Evolutionary conservation across 2,888 invertebrate species (phyloP).

Genomic region (Gari tellinella): DNA sequence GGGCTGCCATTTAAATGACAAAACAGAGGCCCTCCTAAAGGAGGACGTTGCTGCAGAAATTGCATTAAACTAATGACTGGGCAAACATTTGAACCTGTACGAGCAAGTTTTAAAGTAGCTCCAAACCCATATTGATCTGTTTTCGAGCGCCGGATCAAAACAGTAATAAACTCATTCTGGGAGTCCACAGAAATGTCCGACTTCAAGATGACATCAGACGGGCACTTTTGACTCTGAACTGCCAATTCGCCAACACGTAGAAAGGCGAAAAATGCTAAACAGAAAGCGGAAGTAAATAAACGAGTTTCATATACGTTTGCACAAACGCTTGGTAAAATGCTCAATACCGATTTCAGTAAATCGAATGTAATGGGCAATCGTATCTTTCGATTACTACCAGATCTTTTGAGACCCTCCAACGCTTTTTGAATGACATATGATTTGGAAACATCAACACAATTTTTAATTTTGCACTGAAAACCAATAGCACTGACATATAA

Average conservation of each 20-base stretch:
- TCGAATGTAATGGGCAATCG: conserved; percentile 1
- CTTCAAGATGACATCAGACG: neutral
- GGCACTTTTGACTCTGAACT: neutral
- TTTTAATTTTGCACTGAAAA: conserved; percentile 5
- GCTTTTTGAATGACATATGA: neutral
- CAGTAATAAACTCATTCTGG: neutral
- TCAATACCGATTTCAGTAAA: neutral
- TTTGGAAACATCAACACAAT: neutral
- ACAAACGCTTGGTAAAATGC: neutral
- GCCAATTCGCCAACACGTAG: conserved; percentile 1
- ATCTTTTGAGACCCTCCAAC: neutral
- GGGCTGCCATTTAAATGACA: conserved; percentile 10
- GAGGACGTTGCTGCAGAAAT: neutral
- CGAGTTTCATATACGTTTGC: neutral
- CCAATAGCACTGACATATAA: neutral
- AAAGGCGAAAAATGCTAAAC: neutral
- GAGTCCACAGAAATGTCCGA: neutral
- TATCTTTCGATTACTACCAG: neutral
- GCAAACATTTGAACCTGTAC: neutral
- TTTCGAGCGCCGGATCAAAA: conserved; percentile 2
- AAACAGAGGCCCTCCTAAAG: neutral
- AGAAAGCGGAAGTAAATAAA: neutral
- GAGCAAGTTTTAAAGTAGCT: neutral
- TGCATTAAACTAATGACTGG: neutral
- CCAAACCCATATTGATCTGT: neutral